Percentiles rank a stretch among this genome's conserved stretches.
These are phyloP conservation scores for Zaprionus ornatus DNA, from an alignment of 1,140 invertebrate genomes.

Conservation along the genomic window DNA sequence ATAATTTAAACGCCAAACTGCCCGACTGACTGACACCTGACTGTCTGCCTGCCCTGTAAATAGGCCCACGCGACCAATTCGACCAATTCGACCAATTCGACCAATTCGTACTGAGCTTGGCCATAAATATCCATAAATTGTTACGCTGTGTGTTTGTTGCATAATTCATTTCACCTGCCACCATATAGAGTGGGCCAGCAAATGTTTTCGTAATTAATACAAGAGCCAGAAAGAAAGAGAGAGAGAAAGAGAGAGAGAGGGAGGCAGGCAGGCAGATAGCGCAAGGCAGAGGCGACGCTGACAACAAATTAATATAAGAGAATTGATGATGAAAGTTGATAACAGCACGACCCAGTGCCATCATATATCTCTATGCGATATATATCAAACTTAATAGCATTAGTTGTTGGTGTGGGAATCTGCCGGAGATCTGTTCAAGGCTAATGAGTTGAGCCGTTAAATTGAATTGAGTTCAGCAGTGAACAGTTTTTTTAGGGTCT, in stretches of 20 bases:
- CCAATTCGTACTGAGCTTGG: slow-evolving; percentile 28
- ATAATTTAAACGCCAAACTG: slow-evolving; percentile 52
- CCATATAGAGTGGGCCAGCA: slow-evolving; percentile 25
- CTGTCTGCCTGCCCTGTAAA: background rate
- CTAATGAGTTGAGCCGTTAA: background rate
- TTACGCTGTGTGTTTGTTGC: slow-evolving; percentile 38
- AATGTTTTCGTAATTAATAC: slow-evolving; percentile 55
- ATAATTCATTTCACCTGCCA: slow-evolving; percentile 77
- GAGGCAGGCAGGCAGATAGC: background rate
- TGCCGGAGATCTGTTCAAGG: background rate
- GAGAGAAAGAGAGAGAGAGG: background rate
- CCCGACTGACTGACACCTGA: background rate
- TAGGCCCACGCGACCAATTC: background rate
- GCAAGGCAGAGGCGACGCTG: background rate
- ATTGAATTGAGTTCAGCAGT: background rate
- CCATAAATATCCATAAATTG: slow-evolving; percentile 72
- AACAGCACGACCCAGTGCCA: slow-evolving; percentile 16
- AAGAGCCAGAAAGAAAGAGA: slow-evolving; percentile 20
- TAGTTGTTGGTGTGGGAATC: background rate
- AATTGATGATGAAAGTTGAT: slow-evolving; percentile 46
- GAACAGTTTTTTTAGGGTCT: background rate
- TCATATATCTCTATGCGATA: background rate
- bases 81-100: too few species aligned
- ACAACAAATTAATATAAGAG: slow-evolving; percentile 46
- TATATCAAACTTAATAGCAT: slow-evolving; percentile 21